Conservation (phyloP, 2,888 invertebrate species). For the Caenorhabditis virilis region DNA sequence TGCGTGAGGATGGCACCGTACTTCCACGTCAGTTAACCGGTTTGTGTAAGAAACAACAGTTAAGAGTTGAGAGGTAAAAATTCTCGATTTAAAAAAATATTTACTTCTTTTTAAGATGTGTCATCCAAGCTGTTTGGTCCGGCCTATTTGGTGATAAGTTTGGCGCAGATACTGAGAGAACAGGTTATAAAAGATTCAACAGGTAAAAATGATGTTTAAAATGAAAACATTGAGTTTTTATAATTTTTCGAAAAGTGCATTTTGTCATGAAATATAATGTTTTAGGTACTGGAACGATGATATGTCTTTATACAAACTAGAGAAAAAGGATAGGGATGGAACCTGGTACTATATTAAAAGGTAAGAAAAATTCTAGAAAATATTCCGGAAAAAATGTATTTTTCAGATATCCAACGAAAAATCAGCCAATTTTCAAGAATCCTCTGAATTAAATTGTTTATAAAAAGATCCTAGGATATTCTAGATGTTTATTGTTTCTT, state of each 20-base stretch:
- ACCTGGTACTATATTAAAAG: constrained; percentile 67
- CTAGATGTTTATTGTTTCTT: constrained; percentile 7
- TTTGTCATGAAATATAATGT: no score
- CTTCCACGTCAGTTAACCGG: constrained; percentile 68
- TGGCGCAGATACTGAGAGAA: constrained; percentile 59
- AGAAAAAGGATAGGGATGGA: constrained; percentile 56
- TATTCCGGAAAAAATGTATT: not conserved
- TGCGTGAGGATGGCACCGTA: constrained; percentile 69
- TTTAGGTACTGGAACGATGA: constrained; percentile 63
- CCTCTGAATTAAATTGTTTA: constrained; percentile 37
- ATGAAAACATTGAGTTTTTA: not conserved
- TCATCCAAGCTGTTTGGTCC: constrained; percentile 68
- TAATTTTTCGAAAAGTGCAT: no score
- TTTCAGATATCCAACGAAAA: constrained; percentile 47
- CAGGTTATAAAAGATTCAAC: constrained; percentile 66
- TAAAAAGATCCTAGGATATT: no score
- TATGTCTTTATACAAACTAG: constrained; percentile 61
- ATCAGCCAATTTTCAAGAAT: constrained; percentile 35
- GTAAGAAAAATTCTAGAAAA: constrained; percentile 24
- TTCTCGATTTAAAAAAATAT: constrained; percentile 1
- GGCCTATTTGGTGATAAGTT: constrained; percentile 70
- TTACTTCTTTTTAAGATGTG: constrained; percentile 49
- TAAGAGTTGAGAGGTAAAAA: constrained; percentile 60
- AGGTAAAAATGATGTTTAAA: constrained; percentile 17
- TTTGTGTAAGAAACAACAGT: constrained; percentile 63